Conservation (phyloP, 35 echinoderm and acorn worm genomes). For the Ophioderma brevispina region DNA sequence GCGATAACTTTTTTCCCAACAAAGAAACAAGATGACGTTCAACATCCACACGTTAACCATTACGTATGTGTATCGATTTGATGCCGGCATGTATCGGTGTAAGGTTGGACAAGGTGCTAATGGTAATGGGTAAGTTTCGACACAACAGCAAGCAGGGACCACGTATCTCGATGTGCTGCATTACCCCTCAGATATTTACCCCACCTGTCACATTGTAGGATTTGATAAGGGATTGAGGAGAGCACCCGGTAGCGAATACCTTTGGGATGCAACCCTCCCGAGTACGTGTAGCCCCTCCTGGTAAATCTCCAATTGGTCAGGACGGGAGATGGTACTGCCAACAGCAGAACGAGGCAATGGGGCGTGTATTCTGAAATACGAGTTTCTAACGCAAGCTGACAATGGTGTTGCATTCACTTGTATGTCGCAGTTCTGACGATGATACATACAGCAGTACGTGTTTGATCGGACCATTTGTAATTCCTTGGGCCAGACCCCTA, state of each 20-base stretch:
- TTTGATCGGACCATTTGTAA: not conserved
- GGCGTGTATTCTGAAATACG: not conserved
- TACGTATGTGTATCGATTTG: not conserved
- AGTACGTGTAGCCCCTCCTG: not conserved
- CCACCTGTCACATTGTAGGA: not conserved
- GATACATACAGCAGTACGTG: not conserved
- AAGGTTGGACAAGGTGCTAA: not conserved
- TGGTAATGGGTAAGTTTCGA: not conserved
- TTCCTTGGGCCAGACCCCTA: not conserved
- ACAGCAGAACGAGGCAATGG: not conserved
- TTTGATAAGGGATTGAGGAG: not conserved
- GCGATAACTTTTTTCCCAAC: not conserved
- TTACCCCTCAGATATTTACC: not conserved
- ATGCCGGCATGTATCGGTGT: not conserved
- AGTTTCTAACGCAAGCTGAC: not conserved
- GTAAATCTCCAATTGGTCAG: not conserved
- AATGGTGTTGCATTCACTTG: not conserved
- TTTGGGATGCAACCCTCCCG: not conserved
- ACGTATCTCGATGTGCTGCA: not conserved
- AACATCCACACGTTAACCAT: not conserved
- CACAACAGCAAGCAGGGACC: not conserved
- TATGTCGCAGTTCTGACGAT: not conserved
- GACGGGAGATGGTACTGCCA: not conserved
- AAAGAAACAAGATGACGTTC: not conserved
- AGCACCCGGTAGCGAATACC: not conserved